These are phyloP conservation scores for Thecophora atra DNA, from an alignment of 2,888 invertebrate genomes.

Conservation along the genomic window DNA sequence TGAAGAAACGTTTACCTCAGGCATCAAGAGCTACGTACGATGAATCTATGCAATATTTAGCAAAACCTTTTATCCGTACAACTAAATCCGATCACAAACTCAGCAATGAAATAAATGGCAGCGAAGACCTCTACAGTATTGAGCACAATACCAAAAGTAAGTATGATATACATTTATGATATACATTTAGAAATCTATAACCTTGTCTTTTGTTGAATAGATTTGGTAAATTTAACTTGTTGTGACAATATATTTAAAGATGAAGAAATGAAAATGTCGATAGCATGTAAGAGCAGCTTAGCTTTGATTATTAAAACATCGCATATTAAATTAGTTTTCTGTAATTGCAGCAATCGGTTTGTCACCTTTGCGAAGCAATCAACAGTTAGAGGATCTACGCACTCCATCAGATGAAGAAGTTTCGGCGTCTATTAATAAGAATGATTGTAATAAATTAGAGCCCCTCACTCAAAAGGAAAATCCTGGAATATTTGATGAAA, in stretches of 20 bases:
- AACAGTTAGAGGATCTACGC: background rate
- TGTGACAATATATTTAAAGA: background rate
- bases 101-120: background rate
- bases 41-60: background rate
- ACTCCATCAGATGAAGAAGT: background rate
- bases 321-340: background rate
- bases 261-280: background rate
- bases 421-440: too few species aligned
- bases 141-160: background rate
- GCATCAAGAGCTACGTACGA: background rate
- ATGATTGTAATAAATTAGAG: background rate
- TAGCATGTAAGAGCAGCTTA: background rate
- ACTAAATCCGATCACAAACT: background rate
- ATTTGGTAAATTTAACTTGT: background rate
- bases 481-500: background rate
- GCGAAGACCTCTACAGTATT: background rate
- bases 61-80: background rate
- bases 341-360: background rate
- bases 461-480: too few species aligned
- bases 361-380: background rate
- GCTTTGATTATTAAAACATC: background rate
- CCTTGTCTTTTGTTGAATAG: background rate
- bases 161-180: background rate
- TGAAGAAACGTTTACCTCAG: background rate
- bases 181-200: background rate